Evolutionary conservation across 37 sponge, comb jelly and placozoan genomes (phyloP).

Genomic region (Haliclona indistincta): DNA sequence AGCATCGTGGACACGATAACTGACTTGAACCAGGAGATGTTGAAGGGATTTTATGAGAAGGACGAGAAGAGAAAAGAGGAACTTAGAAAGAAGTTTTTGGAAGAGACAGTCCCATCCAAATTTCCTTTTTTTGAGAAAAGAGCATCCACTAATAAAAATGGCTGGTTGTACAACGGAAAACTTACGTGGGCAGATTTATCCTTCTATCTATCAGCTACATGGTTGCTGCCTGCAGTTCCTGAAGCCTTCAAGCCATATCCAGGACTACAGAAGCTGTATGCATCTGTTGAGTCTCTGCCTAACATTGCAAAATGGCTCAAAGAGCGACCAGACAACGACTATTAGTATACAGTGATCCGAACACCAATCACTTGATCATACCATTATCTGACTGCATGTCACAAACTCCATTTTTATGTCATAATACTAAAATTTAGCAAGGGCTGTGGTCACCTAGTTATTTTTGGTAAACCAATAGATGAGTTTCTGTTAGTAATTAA

Average conservation of each 20-base stretch:
- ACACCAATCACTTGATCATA: too few species aligned
- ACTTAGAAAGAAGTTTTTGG: slow-evolving; percentile 13
- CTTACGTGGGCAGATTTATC: slow-evolving; percentile 39
- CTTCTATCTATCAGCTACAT: not conserved
- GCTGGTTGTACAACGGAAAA: slow-evolving; percentile 34
- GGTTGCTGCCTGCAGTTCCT: not conserved
- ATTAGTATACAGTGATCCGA: too few species aligned
- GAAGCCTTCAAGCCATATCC: slow-evolving; percentile 27
- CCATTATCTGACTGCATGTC: too few species aligned
- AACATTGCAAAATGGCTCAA: slow-evolving; percentile 62
- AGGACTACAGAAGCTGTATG: slow-evolving; percentile 28
- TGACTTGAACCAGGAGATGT: slow-evolving; percentile 11
- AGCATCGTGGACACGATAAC: slow-evolving; percentile 27
- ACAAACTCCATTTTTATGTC: too few species aligned
- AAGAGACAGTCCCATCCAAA: slow-evolving; percentile 11
- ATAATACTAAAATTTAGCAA: too few species aligned
- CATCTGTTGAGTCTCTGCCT: slow-evolving; percentile 35
- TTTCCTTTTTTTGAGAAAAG: slow-evolving; percentile 21
- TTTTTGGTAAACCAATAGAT: too few species aligned
- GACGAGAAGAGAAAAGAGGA: slow-evolving; percentile 49
- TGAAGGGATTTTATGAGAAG: slow-evolving; percentile 29
- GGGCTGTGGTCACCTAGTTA: too few species aligned
- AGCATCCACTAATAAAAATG: not conserved
- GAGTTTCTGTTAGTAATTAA: too few species aligned
- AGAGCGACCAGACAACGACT: slow-evolving; percentile 40